Conservation (phyloP, 2,797 vertebrate genomes). For the Spheniscus humboldti region DNA sequence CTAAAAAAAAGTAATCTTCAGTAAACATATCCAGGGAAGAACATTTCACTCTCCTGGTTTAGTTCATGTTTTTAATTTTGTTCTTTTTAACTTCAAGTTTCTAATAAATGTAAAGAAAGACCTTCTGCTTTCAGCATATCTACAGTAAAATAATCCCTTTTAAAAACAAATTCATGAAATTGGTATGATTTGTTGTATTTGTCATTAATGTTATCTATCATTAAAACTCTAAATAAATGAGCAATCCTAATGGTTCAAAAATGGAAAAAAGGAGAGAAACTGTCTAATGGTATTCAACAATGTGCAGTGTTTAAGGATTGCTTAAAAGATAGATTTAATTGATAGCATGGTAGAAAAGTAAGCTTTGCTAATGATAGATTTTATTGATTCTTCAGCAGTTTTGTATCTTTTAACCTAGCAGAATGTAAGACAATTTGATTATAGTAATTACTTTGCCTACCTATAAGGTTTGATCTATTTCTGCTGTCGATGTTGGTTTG, state of each 20-base stretch:
- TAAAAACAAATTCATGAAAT: background rate
- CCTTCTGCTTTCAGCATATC: background rate
- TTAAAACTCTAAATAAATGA: background rate
- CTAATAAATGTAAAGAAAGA: background rate
- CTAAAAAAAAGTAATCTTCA: background rate
- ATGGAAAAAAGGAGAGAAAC: background rate
- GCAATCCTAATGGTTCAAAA: background rate
- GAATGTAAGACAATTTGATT: conserved; percentile 36
- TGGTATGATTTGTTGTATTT: background rate
- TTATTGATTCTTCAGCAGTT: background rate
- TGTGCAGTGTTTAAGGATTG: background rate
- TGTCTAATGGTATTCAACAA: background rate
- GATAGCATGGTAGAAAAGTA: background rate
- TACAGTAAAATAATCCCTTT: background rate
- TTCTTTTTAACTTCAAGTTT: background rate
- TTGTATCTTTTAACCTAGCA: background rate
- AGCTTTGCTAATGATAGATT: background rate
- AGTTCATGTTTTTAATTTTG: background rate
- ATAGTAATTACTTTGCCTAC: conserved; percentile 46
- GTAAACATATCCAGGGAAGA: background rate
- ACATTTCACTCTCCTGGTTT: background rate
- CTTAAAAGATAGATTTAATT: background rate
- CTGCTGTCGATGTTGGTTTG: conserved; percentile 5
- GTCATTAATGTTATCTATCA: background rate
- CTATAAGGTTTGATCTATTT: conserved; percentile 49